Percentiles rank a stretch among this genome's conserved stretches.
Conservation (phyloP, 2,888 invertebrate species). For the Lasioglossum marginatum region DNA sequence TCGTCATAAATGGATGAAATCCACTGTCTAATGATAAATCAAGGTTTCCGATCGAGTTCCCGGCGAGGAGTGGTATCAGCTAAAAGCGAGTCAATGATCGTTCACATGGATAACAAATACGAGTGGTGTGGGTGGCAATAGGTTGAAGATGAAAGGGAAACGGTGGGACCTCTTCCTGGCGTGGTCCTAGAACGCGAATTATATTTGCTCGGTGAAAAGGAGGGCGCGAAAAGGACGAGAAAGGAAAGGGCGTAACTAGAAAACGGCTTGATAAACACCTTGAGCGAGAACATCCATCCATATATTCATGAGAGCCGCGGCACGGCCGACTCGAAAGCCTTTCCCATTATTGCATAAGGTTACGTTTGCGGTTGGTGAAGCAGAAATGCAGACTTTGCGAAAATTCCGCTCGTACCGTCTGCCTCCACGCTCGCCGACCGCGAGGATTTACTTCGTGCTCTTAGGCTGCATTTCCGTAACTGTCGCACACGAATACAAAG, state of each 20-base stretch:
- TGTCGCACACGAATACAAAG: constrained; percentile 27
- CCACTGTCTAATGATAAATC: too few species aligned
- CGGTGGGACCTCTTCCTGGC: constrained; percentile 32
- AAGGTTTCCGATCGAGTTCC: background rate
- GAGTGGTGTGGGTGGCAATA: constrained; percentile 9
- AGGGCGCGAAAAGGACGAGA: constrained; percentile 45
- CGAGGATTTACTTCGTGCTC: constrained; percentile 51
- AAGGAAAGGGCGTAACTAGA: constrained; percentile 74
- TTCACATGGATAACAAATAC: constrained; percentile 22
- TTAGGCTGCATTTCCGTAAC: constrained; percentile 57
- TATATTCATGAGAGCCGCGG: constrained; percentile 77
- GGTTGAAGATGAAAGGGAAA: constrained; percentile 23
- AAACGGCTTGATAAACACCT: constrained; percentile 80
- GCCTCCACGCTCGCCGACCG: constrained; percentile 47
- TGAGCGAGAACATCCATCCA: constrained; percentile 77
- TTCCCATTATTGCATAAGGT: constrained; percentile 79
- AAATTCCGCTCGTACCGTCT: constrained; percentile 62
- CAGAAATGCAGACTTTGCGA: constrained; percentile 71
- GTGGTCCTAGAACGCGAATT: constrained; percentile 53
- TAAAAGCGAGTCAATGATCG: background rate
- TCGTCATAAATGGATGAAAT: too few species aligned
- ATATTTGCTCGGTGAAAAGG: constrained; percentile 41
- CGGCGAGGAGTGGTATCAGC: background rate
- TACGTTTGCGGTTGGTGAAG: constrained; percentile 75
- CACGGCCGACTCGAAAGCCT: constrained; percentile 71